Base-by-base conservation (phyloP, 2,113 vertebrate genomes). In the Corythoichthys intestinalis region DNA sequence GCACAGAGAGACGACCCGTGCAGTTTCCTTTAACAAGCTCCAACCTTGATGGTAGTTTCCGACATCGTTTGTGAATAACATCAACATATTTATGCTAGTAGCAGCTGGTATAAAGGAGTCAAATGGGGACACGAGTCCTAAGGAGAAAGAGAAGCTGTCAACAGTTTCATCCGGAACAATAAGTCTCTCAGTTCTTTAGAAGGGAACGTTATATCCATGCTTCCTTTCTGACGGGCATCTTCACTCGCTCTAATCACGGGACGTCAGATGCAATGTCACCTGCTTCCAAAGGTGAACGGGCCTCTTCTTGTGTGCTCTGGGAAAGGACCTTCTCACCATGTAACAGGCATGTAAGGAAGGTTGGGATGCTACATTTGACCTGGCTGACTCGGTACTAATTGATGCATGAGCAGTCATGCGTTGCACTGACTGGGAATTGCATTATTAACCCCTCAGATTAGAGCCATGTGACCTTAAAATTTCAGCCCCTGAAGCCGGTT, bases 1-100 rank as follows among this genome's bases (percentile, higher is more conserved):
- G 76, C 77, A 75, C 70, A 72, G 72, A 76, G 69, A 77, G 61
- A 76, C 70, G 63, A 65, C 65, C 63, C 53, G 71, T 53, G 57
- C 37, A 20, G 14, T 48, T 68, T 35, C 50, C 35, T 75, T 41
- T 69, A 34, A 70, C 35, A 37, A 34, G 56, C 56, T 37, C 34
- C 12, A 37, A 35, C 34, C 56, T 58, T 14, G 12, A 58, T 35
- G 1, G 4, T 58, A 58, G 56, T 14, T 58, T 58, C 56, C 2
- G 34, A 37, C 12, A 35, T 35, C 34, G 2, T 58, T 58, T 58
- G 12, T 37, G 2, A 14, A 58, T 37, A 37, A 37, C 37, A 37
- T 58, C 34, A 37, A 14, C 35, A 2, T 37, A 13, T 58, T 37
- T 58, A 14, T 12, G 11, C 39, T 41, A 44, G 3, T 20, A 11